Percentiles rank a stretch among this genome's conserved stretches.
These are phyloP conservation scores for Campaea margaritaria DNA, from an alignment of 2,888 invertebrate genomes.

Conservation along the genomic window DNA sequence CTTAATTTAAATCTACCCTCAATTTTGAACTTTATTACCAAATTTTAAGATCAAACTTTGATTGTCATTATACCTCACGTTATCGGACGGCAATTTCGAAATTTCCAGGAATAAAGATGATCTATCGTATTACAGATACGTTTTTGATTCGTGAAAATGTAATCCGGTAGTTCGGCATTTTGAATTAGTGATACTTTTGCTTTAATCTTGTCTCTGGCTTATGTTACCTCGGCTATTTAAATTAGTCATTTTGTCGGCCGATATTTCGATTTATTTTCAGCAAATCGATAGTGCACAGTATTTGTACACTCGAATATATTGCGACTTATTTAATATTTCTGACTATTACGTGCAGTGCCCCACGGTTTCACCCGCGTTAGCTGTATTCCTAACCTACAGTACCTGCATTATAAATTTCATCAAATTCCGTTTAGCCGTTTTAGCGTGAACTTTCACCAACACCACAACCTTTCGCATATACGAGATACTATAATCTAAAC, in stretches of 20 bases:
- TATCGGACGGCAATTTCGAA: slow-evolving; percentile 67
- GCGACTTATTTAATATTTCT: too few species aligned
- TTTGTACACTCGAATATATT: too few species aligned
- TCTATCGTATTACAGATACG: slow-evolving; percentile 54
- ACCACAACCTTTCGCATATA: too few species aligned
- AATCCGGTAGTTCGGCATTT: slow-evolving; percentile 69
- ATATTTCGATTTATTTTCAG: too few species aligned
- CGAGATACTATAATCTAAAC: too few species aligned
- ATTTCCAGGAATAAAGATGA: slow-evolving; percentile 72
- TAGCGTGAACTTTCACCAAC: too few species aligned
- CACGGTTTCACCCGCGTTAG: too few species aligned
- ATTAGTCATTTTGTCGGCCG: neutral
- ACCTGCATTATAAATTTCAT: too few species aligned
- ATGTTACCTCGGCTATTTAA: slow-evolving; percentile 42
- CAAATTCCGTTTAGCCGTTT: too few species aligned
- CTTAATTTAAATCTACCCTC: slow-evolving; percentile 48
- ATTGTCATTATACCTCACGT: slow-evolving; percentile 44
- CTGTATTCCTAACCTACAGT: too few species aligned
- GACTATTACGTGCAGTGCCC: too few species aligned
- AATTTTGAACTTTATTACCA: slow-evolving; percentile 44
- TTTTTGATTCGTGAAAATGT: slow-evolving; percentile 81
- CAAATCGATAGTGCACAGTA: too few species aligned
- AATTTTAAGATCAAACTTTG: slow-evolving; percentile 54
- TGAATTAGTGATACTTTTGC: slow-evolving; percentile 56
- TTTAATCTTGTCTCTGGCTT: slow-evolving; percentile 63